Percentiles rank a stretch among this genome's conserved stretches.
These are phyloP conservation scores for Chauna torquata DNA, from an alignment of 2,113 vertebrate species.

Conservation along the genomic window DNA sequence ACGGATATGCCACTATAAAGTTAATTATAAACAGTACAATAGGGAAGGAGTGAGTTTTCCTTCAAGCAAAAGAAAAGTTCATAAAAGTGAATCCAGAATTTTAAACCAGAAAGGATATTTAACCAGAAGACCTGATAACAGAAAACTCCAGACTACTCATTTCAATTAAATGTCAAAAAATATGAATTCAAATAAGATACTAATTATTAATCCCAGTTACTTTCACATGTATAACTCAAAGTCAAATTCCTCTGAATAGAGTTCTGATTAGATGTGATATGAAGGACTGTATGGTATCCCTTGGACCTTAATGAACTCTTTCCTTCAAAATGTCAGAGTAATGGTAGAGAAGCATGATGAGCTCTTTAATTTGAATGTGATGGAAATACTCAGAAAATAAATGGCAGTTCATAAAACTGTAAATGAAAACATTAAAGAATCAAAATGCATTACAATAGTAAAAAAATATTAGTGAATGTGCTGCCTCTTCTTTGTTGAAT, in stretches of 20 bases:
- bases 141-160: neutral
- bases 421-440: neutral
- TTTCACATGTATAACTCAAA: neutral
- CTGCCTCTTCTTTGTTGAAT: neutral
- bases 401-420: neutral
- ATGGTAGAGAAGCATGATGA: neutral
- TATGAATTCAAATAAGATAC: neutral
- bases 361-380: neutral
- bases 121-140: neutral
- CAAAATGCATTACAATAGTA: neutral
- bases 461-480: neutral
- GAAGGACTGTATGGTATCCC: neutral
- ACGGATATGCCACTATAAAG: neutral
- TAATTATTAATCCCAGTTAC: neutral
- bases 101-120: neutral
- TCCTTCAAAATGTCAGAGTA: neutral
- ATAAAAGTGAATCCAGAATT: neutral
- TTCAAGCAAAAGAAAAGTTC: neutral
- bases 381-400: neutral
- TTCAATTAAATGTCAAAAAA: neutral
- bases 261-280: neutral
- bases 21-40: neutral
- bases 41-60: neutral
- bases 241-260: neutral
- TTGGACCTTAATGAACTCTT: neutral